Evolutionary conservation across 2,888 invertebrate species (phyloP), one percentile per base, ranked within the genome.

Genomic region (Petrophora chlorosata): DNA sequence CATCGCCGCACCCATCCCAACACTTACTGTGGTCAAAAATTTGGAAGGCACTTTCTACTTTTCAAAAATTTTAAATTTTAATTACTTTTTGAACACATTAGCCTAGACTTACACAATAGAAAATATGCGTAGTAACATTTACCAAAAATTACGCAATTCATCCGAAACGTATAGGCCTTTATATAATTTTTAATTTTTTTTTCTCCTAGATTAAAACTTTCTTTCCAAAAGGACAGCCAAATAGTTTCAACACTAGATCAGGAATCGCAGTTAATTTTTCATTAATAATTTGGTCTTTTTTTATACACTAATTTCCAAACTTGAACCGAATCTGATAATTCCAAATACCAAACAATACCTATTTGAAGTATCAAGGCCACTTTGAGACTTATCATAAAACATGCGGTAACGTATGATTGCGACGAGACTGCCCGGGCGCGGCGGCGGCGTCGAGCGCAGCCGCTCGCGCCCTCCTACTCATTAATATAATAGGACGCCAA

Each of bases 41-140:
- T 92, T 94, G 94, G 94, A 94, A 94, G 94, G 94, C 94, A 94
- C 94, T 94, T 94, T 93, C 94, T 94, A 94, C 94, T 92, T 91
- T 92, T 91, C 79, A 84, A 88, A 88, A 85, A 80, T 82, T 88
- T 86, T 79, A 73, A 82, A 76, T 81, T 90, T 89, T 77, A 89
- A 84, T 89, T 72, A 82, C 70, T 88, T 92, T 93, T 93, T 93
- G 94, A 94, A 94, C 94, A 94, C 93, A 94, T 93, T 92, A 92
- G 92, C 92, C 93, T 92, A 93, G 91, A 92, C 91, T 90, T 91
- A 91, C 82, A 89, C 79, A 90, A 88, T 91, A 91, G 87, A 90
- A 89, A 88, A 90, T 89, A 87, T 87, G 89, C 89, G 88, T 88
- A 89, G 82, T 86, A 90, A 90, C 88, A 88, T 88, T 89, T 87